Percentiles rank a stretch among this genome's conserved stretches.
phyloP scores from a whole-genome alignment of 2,797 vertebrate species.

The Melanitta fusca region DNA sequence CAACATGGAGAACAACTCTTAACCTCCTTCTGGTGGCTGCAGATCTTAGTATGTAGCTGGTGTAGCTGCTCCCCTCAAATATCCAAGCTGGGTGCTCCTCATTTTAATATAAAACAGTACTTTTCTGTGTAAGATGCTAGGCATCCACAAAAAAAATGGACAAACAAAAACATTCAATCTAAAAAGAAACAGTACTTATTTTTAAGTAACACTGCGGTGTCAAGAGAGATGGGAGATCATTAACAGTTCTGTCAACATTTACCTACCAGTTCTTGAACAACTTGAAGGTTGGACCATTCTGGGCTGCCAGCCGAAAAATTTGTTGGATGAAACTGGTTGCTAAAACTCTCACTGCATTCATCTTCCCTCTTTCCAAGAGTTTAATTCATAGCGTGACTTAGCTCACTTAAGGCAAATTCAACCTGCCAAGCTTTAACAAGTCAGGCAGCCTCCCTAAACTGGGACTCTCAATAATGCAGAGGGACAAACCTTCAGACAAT shows the following conservation, averaged over 20 bases:
- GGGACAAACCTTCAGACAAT: neutral
- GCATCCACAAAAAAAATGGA: neutral
- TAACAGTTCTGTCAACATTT: constrained; percentile 21
- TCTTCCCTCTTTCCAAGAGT: neutral
- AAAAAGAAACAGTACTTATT: neutral
- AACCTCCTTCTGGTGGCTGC: neutral
- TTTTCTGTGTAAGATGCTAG: neutral
- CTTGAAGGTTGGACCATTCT: neutral
- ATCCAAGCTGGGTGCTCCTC: neutral
- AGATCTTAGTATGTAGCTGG: neutral
- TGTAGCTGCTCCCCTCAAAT: neutral
- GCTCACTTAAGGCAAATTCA: neutral
- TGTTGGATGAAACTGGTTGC: neutral
- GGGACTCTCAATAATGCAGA: neutral
- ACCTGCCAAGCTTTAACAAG: neutral
- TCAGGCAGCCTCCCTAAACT: neutral
- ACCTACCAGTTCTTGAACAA: neutral
- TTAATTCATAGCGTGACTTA: neutral
- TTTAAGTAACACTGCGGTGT: neutral
- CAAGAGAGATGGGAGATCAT: neutral
- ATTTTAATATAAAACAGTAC: neutral
- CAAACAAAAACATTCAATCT: neutral
- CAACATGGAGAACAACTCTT: neutral
- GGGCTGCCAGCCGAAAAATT: neutral
- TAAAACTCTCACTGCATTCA: constrained; percentile 2